Evolutionary conservation across 2,113 vertebrate species (phyloP), one percentile per base, ranked within the genome.

Genomic region (Nestor notabilis): DNA sequence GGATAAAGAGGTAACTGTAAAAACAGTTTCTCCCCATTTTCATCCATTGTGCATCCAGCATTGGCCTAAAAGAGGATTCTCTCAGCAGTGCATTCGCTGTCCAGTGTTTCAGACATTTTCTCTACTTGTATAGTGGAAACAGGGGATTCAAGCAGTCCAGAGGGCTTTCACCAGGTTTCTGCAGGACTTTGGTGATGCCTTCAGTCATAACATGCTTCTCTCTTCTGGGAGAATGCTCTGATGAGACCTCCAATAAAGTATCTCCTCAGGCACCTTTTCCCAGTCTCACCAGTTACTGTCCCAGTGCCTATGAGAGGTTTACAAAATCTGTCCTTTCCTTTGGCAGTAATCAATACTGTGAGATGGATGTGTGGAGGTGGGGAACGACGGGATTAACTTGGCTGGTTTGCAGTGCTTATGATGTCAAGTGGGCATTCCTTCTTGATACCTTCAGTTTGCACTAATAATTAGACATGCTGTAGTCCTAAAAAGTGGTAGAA

Each of bases 391-490:
- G 72, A 77, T 84, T 20, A 83, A 19, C 68, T 64, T 7, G 4
- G 71, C 79, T 90, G 19, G 39, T 84, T 50, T 72, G 43, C 76
- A 75, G 49, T 3, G 1, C 41, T 55, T 49, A 66, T 20, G 46
- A 53, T 83, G 60, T 90, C 44, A 81, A 19, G 50, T 41, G 56
- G 43, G 21, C 83, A 83, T 87, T 94, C 47, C 39, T 75, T 75
- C 64, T 64, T 19, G 14, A 47, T 64, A 23, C 52, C 33, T 89
- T 83, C 69, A 43, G 76, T 93, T 91, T 89, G 78, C 56, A 76
- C 53, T 80, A 47, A 31, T 93, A 83, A 96, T 93, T 88, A 92
- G 44, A 87, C 87, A 72, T n/a, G 43, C 37, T 55, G 44, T 55
- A 13, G n/a, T 75, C 55, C 52, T 87, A 39, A 79, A 83, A 69